Evolutionary conservation across 2,113 vertebrate species (phyloP).

Genomic region (Brienomyrus brachyistius): DNA sequence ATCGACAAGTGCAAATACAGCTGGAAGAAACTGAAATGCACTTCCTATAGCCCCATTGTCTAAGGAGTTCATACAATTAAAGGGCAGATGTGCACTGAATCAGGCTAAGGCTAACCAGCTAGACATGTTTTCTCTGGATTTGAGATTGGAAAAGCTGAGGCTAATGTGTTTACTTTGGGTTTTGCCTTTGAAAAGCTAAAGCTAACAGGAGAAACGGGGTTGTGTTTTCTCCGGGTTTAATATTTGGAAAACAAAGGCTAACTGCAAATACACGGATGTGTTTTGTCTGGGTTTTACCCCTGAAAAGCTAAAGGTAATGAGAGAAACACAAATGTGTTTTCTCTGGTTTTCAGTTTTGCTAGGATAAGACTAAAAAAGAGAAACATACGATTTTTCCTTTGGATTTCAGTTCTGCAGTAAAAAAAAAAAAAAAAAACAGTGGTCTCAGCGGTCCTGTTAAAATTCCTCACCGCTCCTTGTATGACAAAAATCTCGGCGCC

Average conservation of each 20-base stretch:
- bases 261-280: background rate
- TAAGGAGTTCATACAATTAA: background rate
- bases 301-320: background rate
- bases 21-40: background rate
- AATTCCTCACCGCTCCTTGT: background rate
- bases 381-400: background rate
- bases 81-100: background rate
- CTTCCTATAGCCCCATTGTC: background rate
- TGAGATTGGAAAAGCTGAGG: no score
- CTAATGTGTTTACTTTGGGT: background rate
- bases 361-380: background rate
- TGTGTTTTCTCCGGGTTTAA: background rate
- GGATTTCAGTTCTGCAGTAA: background rate
- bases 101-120: background rate
- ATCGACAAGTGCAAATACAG: background rate
- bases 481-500: background rate
- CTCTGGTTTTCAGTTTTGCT: background rate
- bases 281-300: background rate
- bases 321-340: background rate
- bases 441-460: background rate
- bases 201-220: background rate
- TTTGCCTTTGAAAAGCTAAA: background rate
- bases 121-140: no score
- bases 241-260: background rate
- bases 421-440: background rate